Evolutionary conservation across 1,140 invertebrate genomes (phyloP).

Genomic region (Daktulosphaira vitifoliae): DNA sequence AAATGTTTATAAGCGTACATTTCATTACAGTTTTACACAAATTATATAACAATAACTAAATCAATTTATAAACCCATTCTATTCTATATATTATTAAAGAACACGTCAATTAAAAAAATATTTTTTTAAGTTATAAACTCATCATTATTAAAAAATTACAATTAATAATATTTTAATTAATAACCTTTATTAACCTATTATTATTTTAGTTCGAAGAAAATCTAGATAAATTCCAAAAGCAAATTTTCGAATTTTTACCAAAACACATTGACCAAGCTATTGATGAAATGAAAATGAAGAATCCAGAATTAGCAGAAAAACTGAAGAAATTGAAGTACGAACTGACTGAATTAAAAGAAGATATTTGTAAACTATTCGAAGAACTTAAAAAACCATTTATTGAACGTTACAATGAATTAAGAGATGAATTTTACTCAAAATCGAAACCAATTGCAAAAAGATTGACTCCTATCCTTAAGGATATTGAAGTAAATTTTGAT

Average conservation of each 20-base stretch:
- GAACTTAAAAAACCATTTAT: not conserved
- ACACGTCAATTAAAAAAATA: no score
- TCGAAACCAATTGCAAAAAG: conserved; percentile 19
- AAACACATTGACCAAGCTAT: not conserved
- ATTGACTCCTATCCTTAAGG: conserved; percentile 15
- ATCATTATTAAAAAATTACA: no score
- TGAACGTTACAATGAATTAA: not conserved
- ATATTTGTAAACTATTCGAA: conserved; percentile 1
- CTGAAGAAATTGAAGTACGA: conserved; percentile 10
- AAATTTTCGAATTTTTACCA: not conserved
- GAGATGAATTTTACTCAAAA: not conserved
- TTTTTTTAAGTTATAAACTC: no score
- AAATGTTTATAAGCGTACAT: no score
- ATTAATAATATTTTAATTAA: no score
- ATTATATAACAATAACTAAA: no score
- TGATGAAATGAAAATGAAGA: not conserved
- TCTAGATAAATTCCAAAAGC: not conserved
- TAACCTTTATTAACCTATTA: no score
- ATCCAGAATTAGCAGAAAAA: conserved; percentile 9
- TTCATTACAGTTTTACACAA: no score
- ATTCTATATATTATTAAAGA: no score
- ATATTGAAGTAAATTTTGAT: conserved; percentile 11
- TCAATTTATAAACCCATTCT: no score
- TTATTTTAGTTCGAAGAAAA: not conserved
- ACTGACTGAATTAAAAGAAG: not conserved